Base-by-base conservation (phyloP, 2,113 vertebrate species). In the Pteruthius melanotis region DNA sequence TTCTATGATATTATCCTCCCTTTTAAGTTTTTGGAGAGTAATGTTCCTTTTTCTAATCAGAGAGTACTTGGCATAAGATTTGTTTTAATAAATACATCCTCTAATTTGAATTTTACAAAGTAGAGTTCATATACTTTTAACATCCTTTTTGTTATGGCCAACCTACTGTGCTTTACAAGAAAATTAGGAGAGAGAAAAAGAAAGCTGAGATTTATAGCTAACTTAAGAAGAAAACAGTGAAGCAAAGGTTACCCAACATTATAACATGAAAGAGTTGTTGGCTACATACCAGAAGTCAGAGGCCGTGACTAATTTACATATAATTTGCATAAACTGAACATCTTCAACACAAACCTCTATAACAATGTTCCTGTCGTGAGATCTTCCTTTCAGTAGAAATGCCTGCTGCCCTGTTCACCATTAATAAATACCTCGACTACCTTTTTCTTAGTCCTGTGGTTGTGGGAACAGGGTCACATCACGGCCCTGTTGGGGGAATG, bases 181-280 rank as follows among this genome's bases (percentile, higher is more conserved):
- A 86, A 95, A 93, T 75, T 39, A 74, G 69, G 42, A 83, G 52
- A 71, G 52, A 87, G 24, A 31, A 75, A 66, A 90, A 82, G 61
- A 65, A 89, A 94, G 31, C 72, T 90, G 68, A 45, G 52, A 87
- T 87, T 90, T 95, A 23, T 78, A 90, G 60, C 56, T 87, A 90
- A 81, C 56, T 92, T 96, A 64, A 64, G 75, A 86, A 88, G 49
- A 74, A 93, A 92, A 82, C 60, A 91, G 76, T 47, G 60, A 84
- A 77, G 56, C 54, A 87, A 84, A 95, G 91, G 80, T 84, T 88
- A 66, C 56, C 15, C 68, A 53, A 22, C 76, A 90, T 85, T 86
- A 39, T 30, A 90, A 74, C 37, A 26, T 90, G 72, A 82, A 94
- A 88, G 83, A 90, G 33, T 65, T 75, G 49, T 27, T 94, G 92